phyloP scores from a whole-genome alignment of 2,113 vertebrate species.

The Ochotona princeps region DNA sequence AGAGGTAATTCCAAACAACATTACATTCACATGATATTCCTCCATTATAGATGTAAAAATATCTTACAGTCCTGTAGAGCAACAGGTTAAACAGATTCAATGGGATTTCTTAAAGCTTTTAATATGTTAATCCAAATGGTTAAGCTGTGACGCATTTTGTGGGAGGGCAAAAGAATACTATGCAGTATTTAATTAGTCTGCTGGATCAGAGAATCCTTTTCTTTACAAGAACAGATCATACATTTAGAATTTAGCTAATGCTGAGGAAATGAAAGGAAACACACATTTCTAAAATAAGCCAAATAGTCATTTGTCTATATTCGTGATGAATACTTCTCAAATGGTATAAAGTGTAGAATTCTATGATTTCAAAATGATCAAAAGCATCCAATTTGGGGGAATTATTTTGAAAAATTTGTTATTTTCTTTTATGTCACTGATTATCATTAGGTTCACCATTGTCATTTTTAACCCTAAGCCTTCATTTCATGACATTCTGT shows the following conservation, averaged over 20 bases:
- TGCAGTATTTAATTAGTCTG: conserved; percentile 21
- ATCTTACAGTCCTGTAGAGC: neutral
- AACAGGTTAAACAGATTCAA: neutral
- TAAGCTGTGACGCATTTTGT: neutral
- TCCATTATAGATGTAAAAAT: neutral
- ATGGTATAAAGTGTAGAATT: neutral
- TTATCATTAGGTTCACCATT: conserved; percentile 9
- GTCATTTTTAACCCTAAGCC: conserved; percentile 16
- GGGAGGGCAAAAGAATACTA: neutral
- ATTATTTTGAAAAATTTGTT: conserved; percentile 25
- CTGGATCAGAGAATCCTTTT: neutral
- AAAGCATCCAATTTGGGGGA: neutral
- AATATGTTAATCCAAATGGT: neutral
- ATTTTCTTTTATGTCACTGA: neutral
- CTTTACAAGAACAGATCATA: neutral
- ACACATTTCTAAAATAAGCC: neutral
- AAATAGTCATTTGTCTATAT: conserved; percentile 9
- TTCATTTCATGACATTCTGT: conserved; percentile 12
- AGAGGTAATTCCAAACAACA: conserved; percentile 25
- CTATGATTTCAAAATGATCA: neutral
- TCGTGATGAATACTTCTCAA: neutral
- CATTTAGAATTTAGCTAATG: conserved; percentile 2
- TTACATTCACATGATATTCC: conserved; percentile 44
- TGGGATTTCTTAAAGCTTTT: conserved; percentile 33
- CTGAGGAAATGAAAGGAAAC: neutral